phyloP scores from a whole-genome alignment of 2,888 invertebrate species.

The Heteromyza rotundicornis region DNA sequence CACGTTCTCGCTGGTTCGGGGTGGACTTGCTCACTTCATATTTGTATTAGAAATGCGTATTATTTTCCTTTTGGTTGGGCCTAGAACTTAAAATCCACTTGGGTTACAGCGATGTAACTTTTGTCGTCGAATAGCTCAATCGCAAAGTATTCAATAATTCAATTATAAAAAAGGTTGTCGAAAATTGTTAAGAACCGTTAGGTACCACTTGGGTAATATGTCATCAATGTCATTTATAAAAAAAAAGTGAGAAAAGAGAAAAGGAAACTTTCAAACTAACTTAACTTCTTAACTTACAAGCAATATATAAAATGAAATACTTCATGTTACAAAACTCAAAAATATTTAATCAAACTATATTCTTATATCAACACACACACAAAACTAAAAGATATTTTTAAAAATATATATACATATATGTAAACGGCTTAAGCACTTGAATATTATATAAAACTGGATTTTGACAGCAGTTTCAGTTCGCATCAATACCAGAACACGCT shows the following conservation, averaged over 20 bases:
- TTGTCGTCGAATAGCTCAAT: too few species aligned
- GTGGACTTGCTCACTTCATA: too few species aligned
- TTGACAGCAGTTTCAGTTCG: too few species aligned
- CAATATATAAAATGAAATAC: slow-evolving; percentile 6
- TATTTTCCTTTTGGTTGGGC: too few species aligned
- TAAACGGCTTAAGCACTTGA: neutral
- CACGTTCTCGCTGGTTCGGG: too few species aligned
- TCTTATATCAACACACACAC: neutral
- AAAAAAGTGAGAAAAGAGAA: neutral
- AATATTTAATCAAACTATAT: neutral
- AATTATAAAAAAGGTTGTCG: slow-evolving; percentile 11
- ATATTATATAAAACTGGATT: neutral
- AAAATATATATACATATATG: neutral
- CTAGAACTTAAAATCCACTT: too few species aligned
- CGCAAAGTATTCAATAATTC: too few species aligned
- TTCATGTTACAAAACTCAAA: neutral
- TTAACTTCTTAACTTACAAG: slow-evolving; percentile 7
- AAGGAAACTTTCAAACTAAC: neutral
- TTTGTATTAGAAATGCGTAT: too few species aligned
- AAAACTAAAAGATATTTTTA: neutral
- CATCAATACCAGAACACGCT: too few species aligned
- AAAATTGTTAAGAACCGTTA: neutral
- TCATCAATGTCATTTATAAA: neutral
- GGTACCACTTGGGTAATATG: too few species aligned
- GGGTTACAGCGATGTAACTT: too few species aligned